phyloP scores from a whole-genome alignment of 2,888 invertebrate genomes.

The Eledone cirrhosa region DNA sequence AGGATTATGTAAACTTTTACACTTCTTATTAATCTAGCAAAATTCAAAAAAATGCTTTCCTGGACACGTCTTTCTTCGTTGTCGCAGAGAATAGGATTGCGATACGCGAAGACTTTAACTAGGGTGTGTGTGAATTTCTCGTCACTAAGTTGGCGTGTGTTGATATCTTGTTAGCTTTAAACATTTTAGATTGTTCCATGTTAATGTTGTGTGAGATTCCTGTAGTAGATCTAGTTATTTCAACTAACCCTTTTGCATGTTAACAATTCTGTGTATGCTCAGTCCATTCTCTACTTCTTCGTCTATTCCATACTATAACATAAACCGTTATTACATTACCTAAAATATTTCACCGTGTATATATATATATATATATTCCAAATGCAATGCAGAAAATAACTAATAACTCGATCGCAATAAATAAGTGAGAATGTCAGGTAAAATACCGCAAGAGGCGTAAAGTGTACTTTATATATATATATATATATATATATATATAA shows the following conservation, averaged over 20 bases:
- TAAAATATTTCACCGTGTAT: too few species aligned
- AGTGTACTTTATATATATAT: too few species aligned
- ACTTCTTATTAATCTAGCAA: constrained; percentile 34
- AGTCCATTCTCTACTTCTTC: too few species aligned
- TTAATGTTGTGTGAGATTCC: not conserved
- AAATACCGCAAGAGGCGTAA: too few species aligned
- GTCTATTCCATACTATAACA: too few species aligned
- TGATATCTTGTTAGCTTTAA: not conserved
- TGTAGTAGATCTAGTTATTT: not conserved
- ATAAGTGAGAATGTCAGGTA: too few species aligned
- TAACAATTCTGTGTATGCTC: too few species aligned
- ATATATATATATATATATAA: too few species aligned
- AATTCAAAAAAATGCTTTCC: constrained; percentile 49
- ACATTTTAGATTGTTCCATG: not conserved
- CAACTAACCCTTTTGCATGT: not conserved
- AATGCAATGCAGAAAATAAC: too few species aligned
- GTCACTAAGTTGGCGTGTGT: constrained; percentile 20
- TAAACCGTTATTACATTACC: too few species aligned
- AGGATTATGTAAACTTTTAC: constrained; percentile 41
- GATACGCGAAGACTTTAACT: constrained; percentile 43
- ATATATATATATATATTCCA: too few species aligned
- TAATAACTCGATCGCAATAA: too few species aligned
- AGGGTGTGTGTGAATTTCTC: constrained; percentile 40
- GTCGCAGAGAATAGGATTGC: constrained; percentile 49
- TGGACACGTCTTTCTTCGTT: constrained; percentile 48